Conservation (phyloP, 2,797 vertebrate genomes). For the Gobionotothen gibberifrons region DNA sequence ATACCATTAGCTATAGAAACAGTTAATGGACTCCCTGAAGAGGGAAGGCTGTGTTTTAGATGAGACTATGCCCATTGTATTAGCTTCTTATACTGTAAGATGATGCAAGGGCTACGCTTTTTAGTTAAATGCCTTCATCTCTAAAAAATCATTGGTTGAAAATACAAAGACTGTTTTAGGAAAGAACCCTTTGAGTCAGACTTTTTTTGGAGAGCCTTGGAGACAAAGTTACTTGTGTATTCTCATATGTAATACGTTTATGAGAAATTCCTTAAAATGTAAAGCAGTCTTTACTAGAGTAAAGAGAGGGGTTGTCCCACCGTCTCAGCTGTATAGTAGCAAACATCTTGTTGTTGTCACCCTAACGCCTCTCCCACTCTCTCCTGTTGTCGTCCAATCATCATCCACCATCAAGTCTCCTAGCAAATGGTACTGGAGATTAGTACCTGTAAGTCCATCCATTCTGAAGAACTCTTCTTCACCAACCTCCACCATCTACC, state of each 20-base stretch:
- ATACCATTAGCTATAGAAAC: no score
- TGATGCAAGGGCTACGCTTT: no score
- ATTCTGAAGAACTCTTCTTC: constrained; percentile 45
- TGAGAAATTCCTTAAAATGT: background rate
- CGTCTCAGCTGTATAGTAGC: constrained; percentile 1
- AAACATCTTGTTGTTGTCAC: constrained; percentile 1
- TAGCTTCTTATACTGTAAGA: no score
- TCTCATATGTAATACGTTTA: background rate
- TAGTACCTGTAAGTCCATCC: constrained; percentile 95
- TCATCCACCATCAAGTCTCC: constrained; percentile 87
- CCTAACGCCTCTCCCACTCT: constrained; percentile 72
- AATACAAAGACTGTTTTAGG: no score
- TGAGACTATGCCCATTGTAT: no score
- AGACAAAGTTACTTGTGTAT: background rate
- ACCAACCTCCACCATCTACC: background rate
- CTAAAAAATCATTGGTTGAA: no score
- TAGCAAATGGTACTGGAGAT: constrained; percentile 97
- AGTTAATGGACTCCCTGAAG: no score
- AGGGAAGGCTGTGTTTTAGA: no score
- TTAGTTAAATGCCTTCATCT: no score
- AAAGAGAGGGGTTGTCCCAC: background rate
- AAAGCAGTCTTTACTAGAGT: background rate
- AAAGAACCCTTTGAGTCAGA: background rate
- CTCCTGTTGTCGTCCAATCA: constrained; percentile 70
- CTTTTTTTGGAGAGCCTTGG: background rate